phyloP scores from a whole-genome alignment of 2,888 invertebrate genomes.

The Rhagonycha fulva region DNA sequence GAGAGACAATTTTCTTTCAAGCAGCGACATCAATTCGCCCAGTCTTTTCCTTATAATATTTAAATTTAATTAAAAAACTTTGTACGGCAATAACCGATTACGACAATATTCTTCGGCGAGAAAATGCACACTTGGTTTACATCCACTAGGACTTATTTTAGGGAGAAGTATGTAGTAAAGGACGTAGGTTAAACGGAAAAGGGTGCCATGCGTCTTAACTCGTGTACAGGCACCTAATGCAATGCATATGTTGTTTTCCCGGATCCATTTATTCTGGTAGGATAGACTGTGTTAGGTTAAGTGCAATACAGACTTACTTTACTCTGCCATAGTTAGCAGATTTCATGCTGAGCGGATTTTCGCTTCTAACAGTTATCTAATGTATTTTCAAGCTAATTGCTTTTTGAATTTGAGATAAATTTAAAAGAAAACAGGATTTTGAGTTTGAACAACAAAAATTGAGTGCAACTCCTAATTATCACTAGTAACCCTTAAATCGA shows the following conservation, averaged over 20 bases:
- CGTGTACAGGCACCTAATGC: slow-evolving; percentile 42
- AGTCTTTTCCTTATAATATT: neutral
- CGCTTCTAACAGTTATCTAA: neutral
- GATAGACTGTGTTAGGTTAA: slow-evolving; percentile 49
- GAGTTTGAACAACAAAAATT: neutral
- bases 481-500: neutral
- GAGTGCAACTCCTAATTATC: neutral
- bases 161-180: slow-evolving; percentile 14
- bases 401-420: neutral
- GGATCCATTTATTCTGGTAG: slow-evolving; percentile 52
- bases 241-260: slow-evolving; percentile 54
- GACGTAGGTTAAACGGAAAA: slow-evolving; percentile 1
- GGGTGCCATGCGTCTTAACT: slow-evolving; percentile 23
- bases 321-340: slow-evolving; percentile 15
- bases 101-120: slow-evolving; percentile 5
- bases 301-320: slow-evolving; percentile 41
- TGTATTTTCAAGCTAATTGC: neutral
- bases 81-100: neutral
- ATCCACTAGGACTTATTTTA: neutral
- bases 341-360: slow-evolving; percentile 29
- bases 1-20: slow-evolving; percentile 16
- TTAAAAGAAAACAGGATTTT: neutral
- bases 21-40: neutral
- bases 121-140: slow-evolving; percentile 19
- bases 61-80: neutral